These are phyloP conservation scores for Steinernema feltiae DNA, from an alignment of 1,140 invertebrate species.

Conservation along the genomic window DNA sequence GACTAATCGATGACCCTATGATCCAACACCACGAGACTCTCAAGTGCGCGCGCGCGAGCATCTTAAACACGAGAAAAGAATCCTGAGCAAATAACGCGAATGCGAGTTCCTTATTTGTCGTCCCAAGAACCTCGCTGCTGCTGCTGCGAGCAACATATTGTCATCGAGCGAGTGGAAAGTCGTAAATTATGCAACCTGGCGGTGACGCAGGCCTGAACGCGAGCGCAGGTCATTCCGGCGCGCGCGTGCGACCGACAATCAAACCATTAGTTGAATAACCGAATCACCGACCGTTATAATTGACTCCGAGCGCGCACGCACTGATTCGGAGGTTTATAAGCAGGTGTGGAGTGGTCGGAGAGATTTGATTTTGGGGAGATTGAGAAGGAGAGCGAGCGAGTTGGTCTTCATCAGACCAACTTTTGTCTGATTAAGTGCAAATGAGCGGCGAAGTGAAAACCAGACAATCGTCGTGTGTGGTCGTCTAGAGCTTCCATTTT, in stretches of 20 bases:
- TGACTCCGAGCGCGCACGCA: neutral
- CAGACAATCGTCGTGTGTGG: too few species aligned
- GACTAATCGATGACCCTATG: constrained; percentile 4
- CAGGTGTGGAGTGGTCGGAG: neutral
- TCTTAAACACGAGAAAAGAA: neutral
- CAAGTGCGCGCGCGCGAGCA: neutral
- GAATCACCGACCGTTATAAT: constrained; percentile 15
- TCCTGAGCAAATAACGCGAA: neutral
- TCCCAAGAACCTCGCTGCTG: neutral
- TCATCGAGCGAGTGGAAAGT: neutral
- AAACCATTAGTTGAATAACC: constrained; percentile 15
- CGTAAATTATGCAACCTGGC: constrained; percentile 2
- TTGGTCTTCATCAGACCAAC: too few species aligned
- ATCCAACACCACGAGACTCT: neutral
- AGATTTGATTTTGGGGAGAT: neutral
- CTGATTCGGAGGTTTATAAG: neutral
- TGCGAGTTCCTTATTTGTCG: neutral
- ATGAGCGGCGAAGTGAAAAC: too few species aligned
- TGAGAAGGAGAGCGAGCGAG: neutral
- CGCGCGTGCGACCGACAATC: constrained; percentile 11
- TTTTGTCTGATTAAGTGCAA: too few species aligned
- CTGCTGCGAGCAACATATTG: neutral
- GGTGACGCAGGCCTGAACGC: neutral
- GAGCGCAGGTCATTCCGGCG: constrained; percentile 6
- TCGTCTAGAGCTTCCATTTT: too few species aligned